Percentiles rank a stretch among this genome's conserved stretches.
These are phyloP conservation scores for Habroteleia sp. DNA, from an alignment of 2,888 invertebrate genomes.

Conservation along the genomic window DNA sequence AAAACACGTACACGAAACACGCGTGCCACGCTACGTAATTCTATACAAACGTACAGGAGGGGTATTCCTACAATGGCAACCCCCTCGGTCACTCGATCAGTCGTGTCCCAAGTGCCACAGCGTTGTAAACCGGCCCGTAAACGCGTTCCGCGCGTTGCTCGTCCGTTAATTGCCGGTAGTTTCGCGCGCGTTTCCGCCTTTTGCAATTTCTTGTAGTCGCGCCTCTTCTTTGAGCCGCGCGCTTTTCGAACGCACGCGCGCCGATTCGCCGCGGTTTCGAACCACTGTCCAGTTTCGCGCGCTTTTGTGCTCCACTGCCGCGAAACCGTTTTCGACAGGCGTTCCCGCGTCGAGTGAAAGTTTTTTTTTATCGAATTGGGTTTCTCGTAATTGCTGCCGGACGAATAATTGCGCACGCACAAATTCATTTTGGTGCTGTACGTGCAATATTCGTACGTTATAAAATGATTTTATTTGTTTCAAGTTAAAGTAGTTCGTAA, in stretches of 20 bases:
- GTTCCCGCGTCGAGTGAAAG: no score
- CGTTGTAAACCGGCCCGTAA: slow-evolving; percentile 71
- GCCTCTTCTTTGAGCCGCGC: background rate
- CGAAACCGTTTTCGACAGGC: background rate
- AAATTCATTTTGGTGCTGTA: no score
- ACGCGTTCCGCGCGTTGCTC: slow-evolving; percentile 58
- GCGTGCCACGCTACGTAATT: slow-evolving; percentile 71
- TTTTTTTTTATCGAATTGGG: no score
- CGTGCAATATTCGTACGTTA: no score
- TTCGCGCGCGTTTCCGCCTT: slow-evolving; percentile 10
- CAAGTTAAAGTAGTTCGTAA: no score
- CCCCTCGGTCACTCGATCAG: slow-evolving; percentile 81
- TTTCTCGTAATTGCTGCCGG: no score
- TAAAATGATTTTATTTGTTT: no score
- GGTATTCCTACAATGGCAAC: slow-evolving; percentile 78
- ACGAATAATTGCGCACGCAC: no score
- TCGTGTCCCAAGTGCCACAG: slow-evolving; percentile 78
- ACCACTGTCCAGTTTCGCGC: slow-evolving; percentile 23
- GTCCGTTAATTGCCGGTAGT: slow-evolving; percentile 31
- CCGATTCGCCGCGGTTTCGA: slow-evolving; percentile 6
- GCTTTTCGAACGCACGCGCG: background rate
- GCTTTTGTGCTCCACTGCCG: slow-evolving; percentile 19
- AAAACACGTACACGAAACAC: slow-evolving; percentile 47
- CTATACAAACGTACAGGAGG: slow-evolving; percentile 77
- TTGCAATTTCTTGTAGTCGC: background rate